Evolutionary conservation across 2,113 vertebrate genomes (phyloP).

Genomic region (Tetraodon nigroviridis): DNA sequence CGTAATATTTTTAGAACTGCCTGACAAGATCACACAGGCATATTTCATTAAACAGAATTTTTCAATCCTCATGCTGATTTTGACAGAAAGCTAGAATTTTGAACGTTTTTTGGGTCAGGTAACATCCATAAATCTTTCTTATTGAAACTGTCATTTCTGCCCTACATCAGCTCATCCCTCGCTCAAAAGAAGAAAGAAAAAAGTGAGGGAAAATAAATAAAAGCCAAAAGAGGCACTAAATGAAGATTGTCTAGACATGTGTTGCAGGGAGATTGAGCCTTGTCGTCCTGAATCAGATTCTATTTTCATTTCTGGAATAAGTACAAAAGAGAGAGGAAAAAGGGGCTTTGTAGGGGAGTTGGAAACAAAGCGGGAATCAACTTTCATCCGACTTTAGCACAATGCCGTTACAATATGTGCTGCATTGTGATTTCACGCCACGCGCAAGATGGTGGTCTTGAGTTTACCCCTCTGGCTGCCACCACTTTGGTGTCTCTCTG

Average conservation of each 20-base stretch:
- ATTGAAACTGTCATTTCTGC: conserved; percentile 51
- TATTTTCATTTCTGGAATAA: conserved; percentile 54
- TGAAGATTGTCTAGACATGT: conserved; percentile 26
- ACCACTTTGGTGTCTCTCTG: conserved; percentile 32
- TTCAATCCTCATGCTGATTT: conserved; percentile 11
- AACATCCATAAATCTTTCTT: conserved; percentile 55
- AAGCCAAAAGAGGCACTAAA: conserved; percentile 16
- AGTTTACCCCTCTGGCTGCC: conserved; percentile 49
- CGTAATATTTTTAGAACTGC: conserved; percentile 16
- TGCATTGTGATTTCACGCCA: conserved; percentile 60
- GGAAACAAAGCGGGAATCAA: conserved; percentile 65
- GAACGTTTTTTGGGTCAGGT: conserved; percentile 48
- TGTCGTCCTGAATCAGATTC: conserved; percentile 53
- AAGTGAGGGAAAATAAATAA: conserved; percentile 1
- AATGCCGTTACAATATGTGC: conserved; percentile 68
- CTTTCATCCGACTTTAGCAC: conserved; percentile 62
- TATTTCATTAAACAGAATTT: conserved; percentile 28
- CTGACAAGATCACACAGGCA: conserved; percentile 31
- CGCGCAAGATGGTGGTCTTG: conserved; percentile 49
- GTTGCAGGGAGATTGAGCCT: conserved; percentile 37
- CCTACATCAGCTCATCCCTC: conserved; percentile 1
- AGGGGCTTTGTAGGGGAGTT: conserved; percentile 56
- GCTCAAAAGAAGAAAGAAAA: neutral
- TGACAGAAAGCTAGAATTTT: conserved; percentile 23
- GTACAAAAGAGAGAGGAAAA: conserved; percentile 39